Evolutionary conservation across 2,113 vertebrate species (phyloP), one percentile per base, ranked within the genome.

Genomic region (Camarhynchus parvulus): DNA sequence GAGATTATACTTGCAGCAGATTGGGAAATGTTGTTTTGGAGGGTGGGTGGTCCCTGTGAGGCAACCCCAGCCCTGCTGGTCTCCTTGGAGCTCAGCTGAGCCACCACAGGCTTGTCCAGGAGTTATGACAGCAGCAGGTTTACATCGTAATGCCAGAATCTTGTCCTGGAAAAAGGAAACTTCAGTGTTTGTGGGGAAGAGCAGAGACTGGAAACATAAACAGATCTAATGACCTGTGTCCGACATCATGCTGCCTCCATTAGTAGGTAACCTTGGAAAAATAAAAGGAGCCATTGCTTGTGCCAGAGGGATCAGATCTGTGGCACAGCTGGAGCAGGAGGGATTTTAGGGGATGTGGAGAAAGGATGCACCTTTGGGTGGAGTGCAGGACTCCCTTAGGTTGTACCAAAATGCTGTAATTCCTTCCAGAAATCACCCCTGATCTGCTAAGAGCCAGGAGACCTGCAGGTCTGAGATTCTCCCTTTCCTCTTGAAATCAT

Each of bases 301-400:
- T 53, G 15, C 9, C 83, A 63, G 42, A 30, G 25, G 30, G 39
- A 23, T 17, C n/a, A 58, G 27, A 22, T 15, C 3, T 31, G 33
- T 49, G 46, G 41, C 50, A 41, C 1, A 2, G 12, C 9, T 13
- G 6, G 37, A 39, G 22, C 42, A 74, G 37, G 3, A 0, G 0
- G 20, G 44, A 18, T 56, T 62, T 30, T n/a, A 46, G 10, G 61
- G 69, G 28, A 41, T n/a, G 37, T 58, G 16, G n/a, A 37, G 49
- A 37, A 23, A 44, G 23, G 46, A 35, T 20, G 31, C 13, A 42
- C 37, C 25, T 72, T 37, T 63, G 9, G 23, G 33, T 37, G 24
- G 30, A 17, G 31, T 4, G 10, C 23, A 74, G 27, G n/a, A 19
- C 20, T 49, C 5, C 2, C 1, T 13, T 6, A 15, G 30, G 7